These are phyloP conservation scores for Nasua narica DNA, from an alignment of 2,797 vertebrate species.

Conservation along the genomic window DNA sequence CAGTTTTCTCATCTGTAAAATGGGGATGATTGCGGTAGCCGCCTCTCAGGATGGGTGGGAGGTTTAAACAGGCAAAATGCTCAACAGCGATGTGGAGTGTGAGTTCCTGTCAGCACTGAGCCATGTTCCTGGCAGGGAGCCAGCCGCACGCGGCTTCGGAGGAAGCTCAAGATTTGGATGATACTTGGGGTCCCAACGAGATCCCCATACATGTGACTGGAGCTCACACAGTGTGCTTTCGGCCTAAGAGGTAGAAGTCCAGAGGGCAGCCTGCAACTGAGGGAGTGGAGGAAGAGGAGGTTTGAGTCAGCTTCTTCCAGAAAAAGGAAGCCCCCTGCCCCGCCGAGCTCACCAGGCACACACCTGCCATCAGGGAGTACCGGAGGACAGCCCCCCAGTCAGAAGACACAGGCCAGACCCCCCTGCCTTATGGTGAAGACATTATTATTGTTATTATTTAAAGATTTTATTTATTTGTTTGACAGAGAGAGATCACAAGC, in stretches of 20 bases:
- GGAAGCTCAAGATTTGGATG: not conserved
- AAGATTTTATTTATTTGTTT: too few species aligned
- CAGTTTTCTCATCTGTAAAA: not conserved
- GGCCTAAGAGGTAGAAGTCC: not conserved
- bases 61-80: not conserved
- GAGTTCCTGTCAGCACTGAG: not conserved
- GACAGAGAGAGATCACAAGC: too few species aligned
- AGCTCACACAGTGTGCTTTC: not conserved
- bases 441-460: too few species aligned
- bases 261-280: not conserved
- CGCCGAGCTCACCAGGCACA: not conserved
- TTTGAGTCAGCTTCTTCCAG: not conserved
- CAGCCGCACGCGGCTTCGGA: not conserved
- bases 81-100: not conserved
- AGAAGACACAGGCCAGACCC: not conserved
- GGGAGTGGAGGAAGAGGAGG: not conserved
- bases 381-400: not conserved
- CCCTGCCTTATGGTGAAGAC: not conserved
- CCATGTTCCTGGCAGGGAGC: not conserved
- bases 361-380: not conserved
- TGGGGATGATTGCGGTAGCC: accelerated
- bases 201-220: not conserved
- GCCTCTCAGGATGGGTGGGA: not conserved
- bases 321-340: not conserved
- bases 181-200: accelerated